Conservation (phyloP, 1,140 invertebrate genomes). For the Nasonia longicornis region DNA sequence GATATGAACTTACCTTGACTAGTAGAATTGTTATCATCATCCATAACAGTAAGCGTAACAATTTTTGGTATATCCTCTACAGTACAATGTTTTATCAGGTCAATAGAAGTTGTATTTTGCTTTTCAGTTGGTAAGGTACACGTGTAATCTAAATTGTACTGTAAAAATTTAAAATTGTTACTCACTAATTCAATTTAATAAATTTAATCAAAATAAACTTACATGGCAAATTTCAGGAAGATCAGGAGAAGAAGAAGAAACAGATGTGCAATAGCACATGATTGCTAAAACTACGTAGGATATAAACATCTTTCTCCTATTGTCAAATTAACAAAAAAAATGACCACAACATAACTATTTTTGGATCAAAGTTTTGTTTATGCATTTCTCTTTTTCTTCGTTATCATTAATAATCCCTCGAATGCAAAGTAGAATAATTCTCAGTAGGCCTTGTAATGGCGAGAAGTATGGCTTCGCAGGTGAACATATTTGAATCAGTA, state of each 20-base stretch:
- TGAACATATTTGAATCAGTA: neutral
- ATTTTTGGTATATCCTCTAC: constrained; percentile 44
- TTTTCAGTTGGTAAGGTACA: constrained; percentile 10
- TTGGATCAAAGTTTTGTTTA: neutral
- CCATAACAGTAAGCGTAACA: constrained; percentile 34
- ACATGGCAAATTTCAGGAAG: constrained; percentile 10
- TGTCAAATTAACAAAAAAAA: constrained; percentile 9
- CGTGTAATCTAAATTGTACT: constrained; percentile 34
- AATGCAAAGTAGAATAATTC: neutral
- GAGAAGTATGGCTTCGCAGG: neutral
- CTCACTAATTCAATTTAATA: neutral
- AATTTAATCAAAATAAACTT: constrained; percentile 4
- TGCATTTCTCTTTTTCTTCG: constrained; percentile 21
- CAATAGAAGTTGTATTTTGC: neutral
- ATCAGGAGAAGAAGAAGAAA: neutral
- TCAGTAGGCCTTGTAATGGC: neutral
- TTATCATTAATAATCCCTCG: neutral
- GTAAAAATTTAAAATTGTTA: neutral
- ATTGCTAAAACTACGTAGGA: constrained; percentile 5
- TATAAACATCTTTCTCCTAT: constrained; percentile 13
- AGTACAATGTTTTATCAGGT: constrained; percentile 31
- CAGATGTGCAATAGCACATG: neutral
- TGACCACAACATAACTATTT: neutral
- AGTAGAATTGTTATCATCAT: constrained; percentile 32
- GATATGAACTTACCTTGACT: constrained; percentile 17